These are phyloP conservation scores for Sphaeramia orbicularis DNA, from an alignment of 2,797 vertebrate genomes.

Conservation along the genomic window DNA sequence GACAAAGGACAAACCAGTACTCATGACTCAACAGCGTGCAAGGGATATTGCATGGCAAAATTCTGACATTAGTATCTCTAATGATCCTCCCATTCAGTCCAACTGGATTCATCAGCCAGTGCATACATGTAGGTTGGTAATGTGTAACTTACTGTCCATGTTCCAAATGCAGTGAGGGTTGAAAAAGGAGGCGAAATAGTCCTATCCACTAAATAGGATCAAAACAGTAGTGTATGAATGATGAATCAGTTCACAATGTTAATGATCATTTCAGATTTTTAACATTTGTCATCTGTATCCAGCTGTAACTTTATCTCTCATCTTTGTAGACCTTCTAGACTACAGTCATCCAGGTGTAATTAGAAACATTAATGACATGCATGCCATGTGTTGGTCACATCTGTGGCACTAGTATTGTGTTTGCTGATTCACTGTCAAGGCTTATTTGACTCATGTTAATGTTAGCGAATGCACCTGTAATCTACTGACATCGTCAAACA, in stretches of 20 bases:
- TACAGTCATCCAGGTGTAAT: constrained; percentile 30
- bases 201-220: not conserved
- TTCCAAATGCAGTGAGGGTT: not conserved
- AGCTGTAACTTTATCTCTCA: too few species aligned
- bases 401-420: constrained; percentile 1
- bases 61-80: constrained; percentile 1
- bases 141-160: not conserved
- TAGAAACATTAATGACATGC: constrained; percentile 26
- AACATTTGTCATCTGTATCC: too few species aligned
- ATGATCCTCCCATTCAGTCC: not conserved
- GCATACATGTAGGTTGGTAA: not conserved
- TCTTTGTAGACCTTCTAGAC: too few species aligned
- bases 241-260: not conserved
- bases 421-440: constrained; percentile 11
- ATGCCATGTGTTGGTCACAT: too few species aligned
- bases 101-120: not conserved
- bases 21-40: constrained; percentile 13
- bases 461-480: constrained; percentile 3
- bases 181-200: not conserved
- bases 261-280: constrained; percentile 5
- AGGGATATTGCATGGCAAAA: not conserved
- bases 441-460: not conserved
- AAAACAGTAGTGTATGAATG: not conserved
- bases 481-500: too few species aligned
- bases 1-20: constrained; percentile 6